Conservation (phyloP, 2,888 invertebrate species). For the Parasteatoda lunata region DNA sequence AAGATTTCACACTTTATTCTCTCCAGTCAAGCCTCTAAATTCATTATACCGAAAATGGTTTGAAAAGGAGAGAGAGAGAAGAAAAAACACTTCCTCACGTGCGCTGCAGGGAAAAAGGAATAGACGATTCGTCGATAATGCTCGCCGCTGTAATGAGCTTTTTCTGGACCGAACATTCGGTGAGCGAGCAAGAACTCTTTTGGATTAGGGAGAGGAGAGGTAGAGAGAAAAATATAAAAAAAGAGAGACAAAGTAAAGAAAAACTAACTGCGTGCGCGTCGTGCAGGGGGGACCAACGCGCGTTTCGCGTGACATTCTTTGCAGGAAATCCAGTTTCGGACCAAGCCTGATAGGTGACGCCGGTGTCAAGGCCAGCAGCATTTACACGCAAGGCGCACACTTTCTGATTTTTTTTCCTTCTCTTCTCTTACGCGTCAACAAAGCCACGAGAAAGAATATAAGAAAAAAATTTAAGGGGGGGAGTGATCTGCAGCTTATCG, state of each 20-base stretch:
- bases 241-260: constrained; percentile 55
- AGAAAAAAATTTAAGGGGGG: neutral
- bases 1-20: too few species aligned
- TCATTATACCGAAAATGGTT: neutral
- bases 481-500: constrained; percentile 43
- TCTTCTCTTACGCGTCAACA: constrained; percentile 30
- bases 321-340: constrained; percentile 67
- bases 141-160: constrained; percentile 2
- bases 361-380: constrained; percentile 66
- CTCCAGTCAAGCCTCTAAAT: neutral
- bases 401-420: constrained; percentile 8
- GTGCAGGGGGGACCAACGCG: constrained; percentile 49
- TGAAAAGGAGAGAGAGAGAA: neutral
- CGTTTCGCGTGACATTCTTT: constrained; percentile 67
- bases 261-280: constrained; percentile 48
- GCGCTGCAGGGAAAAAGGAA: neutral
- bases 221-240: constrained; percentile 6
- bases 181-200: neutral
- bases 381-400: constrained; percentile 65
- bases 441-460: constrained; percentile 19
- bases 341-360: constrained; percentile 62
- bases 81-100: neutral
- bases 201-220: neutral
- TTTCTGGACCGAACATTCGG: neutral
- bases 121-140: constrained; percentile 5